phyloP scores from a whole-genome alignment of 2,113 vertebrate species.

The Oreocharis arfaki region DNA sequence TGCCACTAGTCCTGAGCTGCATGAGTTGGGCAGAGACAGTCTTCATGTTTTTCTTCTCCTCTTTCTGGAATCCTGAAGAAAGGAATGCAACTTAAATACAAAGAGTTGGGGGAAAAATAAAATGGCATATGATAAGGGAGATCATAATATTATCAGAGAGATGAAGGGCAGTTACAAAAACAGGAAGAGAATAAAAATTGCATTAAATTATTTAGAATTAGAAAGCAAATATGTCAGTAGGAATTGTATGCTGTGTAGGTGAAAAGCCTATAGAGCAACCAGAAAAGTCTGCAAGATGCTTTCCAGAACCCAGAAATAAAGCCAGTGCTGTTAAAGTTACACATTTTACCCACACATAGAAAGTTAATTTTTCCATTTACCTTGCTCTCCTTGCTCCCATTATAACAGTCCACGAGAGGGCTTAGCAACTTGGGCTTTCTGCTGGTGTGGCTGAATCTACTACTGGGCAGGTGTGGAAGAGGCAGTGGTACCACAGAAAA shows the following conservation, averaged over 20 bases:
- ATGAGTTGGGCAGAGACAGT: neutral
- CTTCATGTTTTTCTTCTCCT: neutral
- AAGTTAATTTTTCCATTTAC: neutral
- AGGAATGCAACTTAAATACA: neutral
- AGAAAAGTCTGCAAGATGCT: neutral
- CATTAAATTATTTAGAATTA: neutral
- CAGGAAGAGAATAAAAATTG: neutral
- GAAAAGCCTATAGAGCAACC: neutral
- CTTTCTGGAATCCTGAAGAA: neutral
- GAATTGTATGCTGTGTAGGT: neutral
- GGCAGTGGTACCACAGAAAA: neutral
- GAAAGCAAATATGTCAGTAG: neutral
- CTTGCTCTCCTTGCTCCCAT: neutral
- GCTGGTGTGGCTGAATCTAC: neutral
- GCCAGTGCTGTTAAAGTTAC: neutral
- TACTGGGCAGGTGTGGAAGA: neutral
- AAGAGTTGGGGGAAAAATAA: neutral
- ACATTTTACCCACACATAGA: neutral
- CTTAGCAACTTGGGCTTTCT: neutral
- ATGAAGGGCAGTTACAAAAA: neutral
- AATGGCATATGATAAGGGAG: neutral
- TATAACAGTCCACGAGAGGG: neutral
- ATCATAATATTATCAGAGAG: neutral
- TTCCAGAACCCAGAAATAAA: neutral
- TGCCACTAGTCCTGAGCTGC: neutral